A percentile compares a stretch with the other conserved stretches of the same genome.
Evolutionary conservation across 2,113 vertebrate species (phyloP).

Genomic region (Ginglymostoma cirratum): DNA sequence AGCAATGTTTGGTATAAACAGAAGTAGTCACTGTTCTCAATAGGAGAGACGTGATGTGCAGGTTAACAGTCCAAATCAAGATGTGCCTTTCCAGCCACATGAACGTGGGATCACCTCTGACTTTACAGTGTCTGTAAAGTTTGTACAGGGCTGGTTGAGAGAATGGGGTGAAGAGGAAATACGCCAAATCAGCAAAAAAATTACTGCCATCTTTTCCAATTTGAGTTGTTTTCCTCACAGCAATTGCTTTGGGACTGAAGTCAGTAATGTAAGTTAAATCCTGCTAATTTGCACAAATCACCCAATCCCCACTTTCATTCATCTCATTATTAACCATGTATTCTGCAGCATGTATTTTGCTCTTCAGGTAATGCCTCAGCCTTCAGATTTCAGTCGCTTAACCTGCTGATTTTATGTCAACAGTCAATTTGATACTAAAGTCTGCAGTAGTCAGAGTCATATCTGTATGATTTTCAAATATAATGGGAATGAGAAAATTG

Average conservation of each 20-base stretch:
- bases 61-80: too few relatives aligned
- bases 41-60: too few relatives aligned
- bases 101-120: too few relatives aligned
- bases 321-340: background rate
- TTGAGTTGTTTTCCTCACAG: background rate
- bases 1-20: too few relatives aligned
- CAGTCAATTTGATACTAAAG: background rate
- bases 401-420: background rate
- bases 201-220: background rate
- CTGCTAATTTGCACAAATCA: background rate
- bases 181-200: too few relatives aligned
- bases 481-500: background rate
- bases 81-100: too few relatives aligned
- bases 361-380: background rate
- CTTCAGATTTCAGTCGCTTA: background rate
- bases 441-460: too few relatives aligned
- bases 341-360: too few relatives aligned
- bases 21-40: too few relatives aligned
- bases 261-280: background rate
- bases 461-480: background rate
- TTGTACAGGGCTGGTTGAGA: too few relatives aligned
- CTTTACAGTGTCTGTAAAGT: too few relatives aligned
- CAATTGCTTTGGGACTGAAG: background rate
- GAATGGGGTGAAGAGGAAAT: too few relatives aligned
- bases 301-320: background rate